Evolutionary conservation across 2,797 vertebrate genomes (phyloP), one percentile per base, ranked within the genome.

Genomic region (Bradypus variegatus): DNA sequence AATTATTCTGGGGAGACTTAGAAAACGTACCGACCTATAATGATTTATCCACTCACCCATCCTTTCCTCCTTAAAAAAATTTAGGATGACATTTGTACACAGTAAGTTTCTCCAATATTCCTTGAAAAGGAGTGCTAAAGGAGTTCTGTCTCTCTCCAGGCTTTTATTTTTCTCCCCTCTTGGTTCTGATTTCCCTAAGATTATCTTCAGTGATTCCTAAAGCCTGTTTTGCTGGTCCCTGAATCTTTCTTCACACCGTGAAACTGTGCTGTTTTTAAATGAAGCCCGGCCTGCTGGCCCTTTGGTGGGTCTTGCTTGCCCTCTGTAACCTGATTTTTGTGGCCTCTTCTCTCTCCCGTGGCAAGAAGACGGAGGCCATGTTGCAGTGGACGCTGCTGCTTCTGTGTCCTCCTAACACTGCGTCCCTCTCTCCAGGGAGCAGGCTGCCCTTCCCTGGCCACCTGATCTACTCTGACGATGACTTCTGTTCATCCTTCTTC

Each of bases 301-400:
- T 8, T 0, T 5, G 1, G 1, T 7, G 15, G n/a, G 9, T 15
- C 29, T n/a, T 14, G 60, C 48, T n/a, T 29, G 27, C 76, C n/a
- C 33, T 29, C 2, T 0, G 1, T 8, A 6, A 75, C 75, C 41
- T 1, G 11, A 10, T 3, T 6, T 60, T 3, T 1, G 14, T 2
- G 1, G 60, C 16, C 19, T 3, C 1, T 18, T 29, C 53, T 60
- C 16, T 3, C 14, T 1, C 58, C 55, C 31, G 2, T 2, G 0
- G 16, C 1, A 14, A 64, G 16, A n/a, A 33, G 85, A 19, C 21
- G 16, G 70, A 36, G 13, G 53, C 64, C 25, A 10, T 23, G 19
- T 21, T 58, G 55, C 55, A 58, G 53, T 19, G 18, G 55, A 19
- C 55, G 5, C 7, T 58, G 9, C n/a, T n/a, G 27, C 38, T 23